These are phyloP conservation scores for Aphidius ervi DNA, from an alignment of 1,140 invertebrate genomes.

Conservation along the genomic window DNA sequence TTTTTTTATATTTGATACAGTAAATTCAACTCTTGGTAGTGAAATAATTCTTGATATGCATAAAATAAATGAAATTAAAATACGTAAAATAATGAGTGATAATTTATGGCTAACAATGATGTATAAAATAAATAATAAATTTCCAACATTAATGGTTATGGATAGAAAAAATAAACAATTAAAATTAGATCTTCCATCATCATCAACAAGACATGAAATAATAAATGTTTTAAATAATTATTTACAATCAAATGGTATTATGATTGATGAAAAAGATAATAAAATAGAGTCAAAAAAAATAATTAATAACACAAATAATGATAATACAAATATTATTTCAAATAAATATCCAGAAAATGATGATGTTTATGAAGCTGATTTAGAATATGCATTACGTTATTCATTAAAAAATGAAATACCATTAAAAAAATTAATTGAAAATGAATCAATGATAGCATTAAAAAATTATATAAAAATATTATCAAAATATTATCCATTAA, in stretches of 20 bases:
- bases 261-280: not conserved
- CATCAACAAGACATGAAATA: slow-evolving; percentile 45
- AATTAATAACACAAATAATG: not conserved
- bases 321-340: slow-evolving; percentile 28
- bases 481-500: slow-evolving; percentile 69
- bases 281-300: not conserved
- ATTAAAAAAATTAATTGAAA: slow-evolving; percentile 63
- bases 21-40: slow-evolving; percentile 56
- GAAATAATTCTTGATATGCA: slow-evolving; percentile 63
- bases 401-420: slow-evolving; percentile 78
- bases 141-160: slow-evolving; percentile 55
- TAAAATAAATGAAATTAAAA: slow-evolving; percentile 51
- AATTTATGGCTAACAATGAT: slow-evolving; percentile 52
- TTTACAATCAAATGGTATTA: slow-evolving; percentile 46
- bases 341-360: slow-evolving; percentile 37
- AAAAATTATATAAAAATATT: slow-evolving; percentile 69
- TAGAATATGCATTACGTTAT: slow-evolving; percentile 79
- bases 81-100: slow-evolving; percentile 55
- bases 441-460: slow-evolving; percentile 67
- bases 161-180: slow-evolving; percentile 43
- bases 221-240: slow-evolving; percentile 47
- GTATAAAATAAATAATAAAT: slow-evolving; percentile 47
- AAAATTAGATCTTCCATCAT: slow-evolving; percentile 43
- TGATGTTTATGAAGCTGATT: slow-evolving; percentile 74
- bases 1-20: slow-evolving; percentile 62